A percentile compares a stretch with the other conserved stretches of the same genome.
Conservation (phyloP, 1,140 invertebrate species). For the Pachypsylla venusta region DNA sequence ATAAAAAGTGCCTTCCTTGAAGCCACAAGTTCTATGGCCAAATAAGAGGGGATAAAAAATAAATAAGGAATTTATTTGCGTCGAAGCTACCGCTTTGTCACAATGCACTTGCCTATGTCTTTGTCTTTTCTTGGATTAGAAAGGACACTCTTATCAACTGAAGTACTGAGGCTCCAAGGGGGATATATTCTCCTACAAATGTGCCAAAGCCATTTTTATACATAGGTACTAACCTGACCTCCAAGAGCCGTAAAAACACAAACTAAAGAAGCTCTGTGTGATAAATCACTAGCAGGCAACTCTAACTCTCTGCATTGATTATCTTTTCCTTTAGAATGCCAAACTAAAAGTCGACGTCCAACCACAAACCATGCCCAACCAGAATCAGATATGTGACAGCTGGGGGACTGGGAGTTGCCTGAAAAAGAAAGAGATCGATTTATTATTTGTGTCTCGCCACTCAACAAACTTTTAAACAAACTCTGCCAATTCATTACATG, state of each 20-base stretch:
- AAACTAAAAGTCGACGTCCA: slow-evolving; percentile 67
- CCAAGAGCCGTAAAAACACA: slow-evolving; percentile 54
- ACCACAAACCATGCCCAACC: slow-evolving; percentile 80
- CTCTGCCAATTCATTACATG: no score
- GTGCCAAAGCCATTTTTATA: no score
- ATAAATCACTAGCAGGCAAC: slow-evolving; percentile 78
- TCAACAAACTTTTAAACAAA: no score
- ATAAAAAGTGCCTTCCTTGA: no score
- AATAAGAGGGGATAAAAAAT: no score
- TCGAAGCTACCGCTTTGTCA: no score
- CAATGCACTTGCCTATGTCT: no score
- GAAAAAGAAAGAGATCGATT: no score
- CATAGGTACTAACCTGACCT: slow-evolving; percentile 37
- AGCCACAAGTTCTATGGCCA: no score
- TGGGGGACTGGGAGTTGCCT: slow-evolving; percentile 17
- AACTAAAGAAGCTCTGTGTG: slow-evolving; percentile 78
- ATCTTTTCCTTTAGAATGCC: slow-evolving; percentile 42
- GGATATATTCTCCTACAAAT: not conserved
- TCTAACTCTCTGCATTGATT: slow-evolving; percentile 63
- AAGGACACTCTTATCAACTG: not conserved
- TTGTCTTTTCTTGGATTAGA: no score
- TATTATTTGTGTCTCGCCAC: no score
- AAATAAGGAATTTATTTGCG: no score
- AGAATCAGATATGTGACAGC: slow-evolving; percentile 39
- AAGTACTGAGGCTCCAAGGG: not conserved